Evolutionary conservation across 2,113 vertebrate species (phyloP), one percentile per base, ranked within the genome.

Genomic region (Heterotilapia buettikoferi): DNA sequence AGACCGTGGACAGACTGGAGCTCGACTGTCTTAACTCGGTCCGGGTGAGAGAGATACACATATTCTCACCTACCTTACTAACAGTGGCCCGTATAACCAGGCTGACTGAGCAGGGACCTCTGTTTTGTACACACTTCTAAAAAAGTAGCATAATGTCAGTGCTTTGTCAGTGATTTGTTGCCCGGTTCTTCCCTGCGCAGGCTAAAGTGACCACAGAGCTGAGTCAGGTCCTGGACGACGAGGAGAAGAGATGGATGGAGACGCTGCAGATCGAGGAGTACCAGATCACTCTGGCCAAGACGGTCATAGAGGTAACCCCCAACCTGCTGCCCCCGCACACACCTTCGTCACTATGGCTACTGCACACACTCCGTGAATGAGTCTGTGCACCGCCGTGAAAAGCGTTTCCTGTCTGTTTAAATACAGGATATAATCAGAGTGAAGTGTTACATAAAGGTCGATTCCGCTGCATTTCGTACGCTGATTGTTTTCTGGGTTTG

Each of bases 1-100:
- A 97, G 83, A 96, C 95, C 0, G 93, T 97, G 76, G 96, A 97
- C 68, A 80, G 95, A 45, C 94, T 97, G 92, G 96, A 97, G 73
- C 93, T 95, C 40, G 97, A 97, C 92, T 97, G 96, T 57, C 96
- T 97, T 52, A 97, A 96, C 93, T 97, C 96, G 2, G 96, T 97
- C 80, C 92, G 96, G 95, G 97, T 97, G 91, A 94, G 93, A 45
- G 2, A 19, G 1, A 26, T 0, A 50, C 9, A 59, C n/a, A 52
- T 33, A 61, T 33, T 53, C 31, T 16, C 45, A 26, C 33, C 80
- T 82, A 47, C 16, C 24, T 19, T 31, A 31, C 24, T 19, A 50
- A 76, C 2, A 29, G 43, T 0, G 71, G 43, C 26, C 71, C 24
- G 43, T 76, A 29, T 47, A 18, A 29, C 71, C 43, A 2, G 9